Evolutionary conservation across 2,113 vertebrate species (phyloP).

Genomic region (Promerops cafer): DNA sequence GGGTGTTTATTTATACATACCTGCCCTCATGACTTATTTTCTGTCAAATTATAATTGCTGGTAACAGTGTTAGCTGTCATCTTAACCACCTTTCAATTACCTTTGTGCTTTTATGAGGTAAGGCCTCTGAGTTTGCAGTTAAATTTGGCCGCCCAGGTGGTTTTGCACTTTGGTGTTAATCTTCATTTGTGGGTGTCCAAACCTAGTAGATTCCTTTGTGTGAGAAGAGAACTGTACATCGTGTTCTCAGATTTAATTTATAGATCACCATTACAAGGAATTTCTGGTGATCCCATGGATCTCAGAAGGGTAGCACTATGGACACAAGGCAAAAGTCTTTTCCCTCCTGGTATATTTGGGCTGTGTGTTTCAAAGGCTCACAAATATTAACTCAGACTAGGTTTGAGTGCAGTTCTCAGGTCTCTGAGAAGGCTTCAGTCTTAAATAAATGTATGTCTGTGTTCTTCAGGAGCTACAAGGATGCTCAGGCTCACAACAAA

Average conservation of each 20-base stretch:
- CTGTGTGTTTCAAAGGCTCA: neutral
- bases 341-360: neutral
- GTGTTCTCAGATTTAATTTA: neutral
- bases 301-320: neutral
- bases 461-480: neutral
- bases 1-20: conserved; percentile 56
- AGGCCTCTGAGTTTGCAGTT: conserved; percentile 24
- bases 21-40: conserved; percentile 45
- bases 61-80: conserved; percentile 39
- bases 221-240: neutral
- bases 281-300: neutral
- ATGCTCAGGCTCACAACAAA: neutral
- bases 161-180: conserved; percentile 13
- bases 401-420: neutral
- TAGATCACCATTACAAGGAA: neutral
- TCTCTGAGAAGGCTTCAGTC: neutral
- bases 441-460: neutral
- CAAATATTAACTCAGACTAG: neutral
- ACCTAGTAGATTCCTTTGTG: neutral
- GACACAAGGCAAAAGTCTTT: neutral
- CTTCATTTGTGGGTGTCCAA: neutral
- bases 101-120: conserved; percentile 33
- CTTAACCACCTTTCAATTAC: conserved; percentile 45
- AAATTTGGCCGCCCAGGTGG: neutral
- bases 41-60: conserved; percentile 55